A percentile compares a stretch with the other conserved stretches of the same genome.
Conservation (phyloP, 2,113 vertebrate genomes). For the Anoplopoma fimbria region DNA sequence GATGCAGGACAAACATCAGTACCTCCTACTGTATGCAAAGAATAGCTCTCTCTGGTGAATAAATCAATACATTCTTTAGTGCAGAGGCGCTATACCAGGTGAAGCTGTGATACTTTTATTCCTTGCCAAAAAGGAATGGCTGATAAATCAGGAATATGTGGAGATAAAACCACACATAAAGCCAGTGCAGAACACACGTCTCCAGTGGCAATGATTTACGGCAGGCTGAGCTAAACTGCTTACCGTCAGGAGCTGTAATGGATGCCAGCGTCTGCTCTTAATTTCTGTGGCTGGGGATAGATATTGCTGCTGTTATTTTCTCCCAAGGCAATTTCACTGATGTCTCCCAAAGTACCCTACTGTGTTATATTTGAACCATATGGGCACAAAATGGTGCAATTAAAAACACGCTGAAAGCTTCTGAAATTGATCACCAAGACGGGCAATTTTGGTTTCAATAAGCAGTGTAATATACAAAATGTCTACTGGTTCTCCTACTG, state of each 20-base stretch:
- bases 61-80: conserved; percentile 63
- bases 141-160: conserved; percentile 80
- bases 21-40: conserved; percentile 53
- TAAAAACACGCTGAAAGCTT: conserved; percentile 69
- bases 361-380: conserved; percentile 79
- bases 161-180: conserved; percentile 80
- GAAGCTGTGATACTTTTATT: conserved; percentile 59
- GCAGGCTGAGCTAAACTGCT: conserved; percentile 78
- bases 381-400: conserved; percentile 74
- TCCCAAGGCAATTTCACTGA: conserved; percentile 73
- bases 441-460: conserved; percentile 65
- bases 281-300: conserved; percentile 75
- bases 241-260: conserved; percentile 80
- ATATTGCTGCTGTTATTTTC: conserved; percentile 79
- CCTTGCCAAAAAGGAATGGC: conserved; percentile 61
- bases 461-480: conserved; percentile 46
- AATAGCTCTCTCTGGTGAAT: conserved; percentile 52
- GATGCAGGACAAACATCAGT: conserved; percentile 59
- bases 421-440: conserved; percentile 70
- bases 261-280: conserved; percentile 81
- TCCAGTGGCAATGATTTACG: conserved; percentile 80
- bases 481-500: conserved; percentile 38
- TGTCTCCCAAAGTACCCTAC: conserved; percentile 76
- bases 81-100: conserved; percentile 51
- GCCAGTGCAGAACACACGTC: conserved; percentile 60